A percentile compares a stretch with the other conserved stretches of the same genome.
Evolutionary conservation across 2,797 vertebrate genomes (phyloP).

Genomic region (Lithobates pipiens): DNA sequence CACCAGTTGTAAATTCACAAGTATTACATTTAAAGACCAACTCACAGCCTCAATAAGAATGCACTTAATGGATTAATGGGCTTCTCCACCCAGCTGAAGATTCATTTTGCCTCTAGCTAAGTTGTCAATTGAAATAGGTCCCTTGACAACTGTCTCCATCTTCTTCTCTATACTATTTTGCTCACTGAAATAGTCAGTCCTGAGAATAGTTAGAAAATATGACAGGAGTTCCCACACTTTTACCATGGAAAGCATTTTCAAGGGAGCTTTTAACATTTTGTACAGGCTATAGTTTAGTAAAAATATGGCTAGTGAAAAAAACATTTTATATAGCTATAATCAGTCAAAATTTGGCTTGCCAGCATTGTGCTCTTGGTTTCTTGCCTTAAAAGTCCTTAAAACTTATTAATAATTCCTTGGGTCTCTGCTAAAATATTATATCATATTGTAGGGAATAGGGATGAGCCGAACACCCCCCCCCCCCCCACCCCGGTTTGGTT

Average conservation of each 20-base stretch:
- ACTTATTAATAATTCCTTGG: not conserved
- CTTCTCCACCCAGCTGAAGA: not conserved
- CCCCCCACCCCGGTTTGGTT: too few relatives aligned
- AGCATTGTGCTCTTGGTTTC: not conserved
- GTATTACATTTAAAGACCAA: slow-evolving; percentile 1
- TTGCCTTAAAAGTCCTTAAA: not conserved
- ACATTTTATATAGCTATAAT: not conserved
- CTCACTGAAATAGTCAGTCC: not conserved
- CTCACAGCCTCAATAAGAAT: not conserved
- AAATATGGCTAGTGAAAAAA: not conserved
- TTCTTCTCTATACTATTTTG: not conserved
- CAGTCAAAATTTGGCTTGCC: not conserved
- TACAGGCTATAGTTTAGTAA: not conserved
- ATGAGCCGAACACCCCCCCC: too few relatives aligned
- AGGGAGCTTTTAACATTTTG: not conserved
- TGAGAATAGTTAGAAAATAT: not conserved
- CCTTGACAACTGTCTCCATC: slow-evolving; percentile 2
- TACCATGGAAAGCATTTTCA: not conserved
- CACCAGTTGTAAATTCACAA: not conserved
- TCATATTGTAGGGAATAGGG: too few relatives aligned
- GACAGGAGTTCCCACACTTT: not conserved
- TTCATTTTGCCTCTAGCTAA: not conserved
- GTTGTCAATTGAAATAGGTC: slow-evolving; percentile 5
- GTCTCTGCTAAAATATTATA: not conserved
- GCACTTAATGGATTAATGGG: not conserved